Percentiles rank a stretch among this genome's conserved stretches.
Evolutionary conservation across 2,113 vertebrate species (phyloP).

Genomic region (Spilogale gracilis): DNA sequence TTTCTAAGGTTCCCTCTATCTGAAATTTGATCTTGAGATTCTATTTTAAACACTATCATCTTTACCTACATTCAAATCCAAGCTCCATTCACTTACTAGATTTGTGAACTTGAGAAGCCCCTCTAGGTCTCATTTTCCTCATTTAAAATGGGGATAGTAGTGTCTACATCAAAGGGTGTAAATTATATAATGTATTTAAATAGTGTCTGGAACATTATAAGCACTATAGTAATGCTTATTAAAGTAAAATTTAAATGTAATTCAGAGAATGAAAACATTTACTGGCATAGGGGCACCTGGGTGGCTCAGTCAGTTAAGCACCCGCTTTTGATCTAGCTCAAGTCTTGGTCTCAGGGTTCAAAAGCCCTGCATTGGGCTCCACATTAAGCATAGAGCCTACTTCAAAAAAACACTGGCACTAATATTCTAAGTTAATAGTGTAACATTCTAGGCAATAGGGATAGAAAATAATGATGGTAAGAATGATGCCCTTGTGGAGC

Average conservation of each 20-base stretch:
- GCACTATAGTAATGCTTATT: not conserved
- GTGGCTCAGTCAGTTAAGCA: not conserved
- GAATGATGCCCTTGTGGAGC: not conserved
- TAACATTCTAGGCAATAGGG: not conserved
- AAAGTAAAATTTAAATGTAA: slow-evolving; percentile 31
- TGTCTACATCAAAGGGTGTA: not conserved
- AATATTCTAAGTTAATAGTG: not conserved
- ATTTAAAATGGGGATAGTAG: not conserved
- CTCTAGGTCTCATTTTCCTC: not conserved
- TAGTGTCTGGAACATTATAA: not conserved
- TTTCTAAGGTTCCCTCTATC: not conserved
- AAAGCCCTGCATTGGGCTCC: not conserved
- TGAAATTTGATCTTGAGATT: slow-evolving; percentile 22
- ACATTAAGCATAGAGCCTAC: not conserved
- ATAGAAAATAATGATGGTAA: not conserved
- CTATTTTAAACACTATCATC: not conserved
- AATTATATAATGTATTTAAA: not conserved
- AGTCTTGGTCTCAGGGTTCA: not conserved
- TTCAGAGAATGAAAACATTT: not conserved
- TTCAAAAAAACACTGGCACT: not conserved
- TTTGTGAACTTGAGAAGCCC: not conserved
- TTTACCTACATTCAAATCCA: not conserved
- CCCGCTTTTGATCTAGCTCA: not conserved
- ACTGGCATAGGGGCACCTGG: not conserved
- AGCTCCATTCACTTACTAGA: not conserved